Evolutionary conservation across 2,113 vertebrate species (phyloP).

Genomic region (Cercocebus atys): DNA sequence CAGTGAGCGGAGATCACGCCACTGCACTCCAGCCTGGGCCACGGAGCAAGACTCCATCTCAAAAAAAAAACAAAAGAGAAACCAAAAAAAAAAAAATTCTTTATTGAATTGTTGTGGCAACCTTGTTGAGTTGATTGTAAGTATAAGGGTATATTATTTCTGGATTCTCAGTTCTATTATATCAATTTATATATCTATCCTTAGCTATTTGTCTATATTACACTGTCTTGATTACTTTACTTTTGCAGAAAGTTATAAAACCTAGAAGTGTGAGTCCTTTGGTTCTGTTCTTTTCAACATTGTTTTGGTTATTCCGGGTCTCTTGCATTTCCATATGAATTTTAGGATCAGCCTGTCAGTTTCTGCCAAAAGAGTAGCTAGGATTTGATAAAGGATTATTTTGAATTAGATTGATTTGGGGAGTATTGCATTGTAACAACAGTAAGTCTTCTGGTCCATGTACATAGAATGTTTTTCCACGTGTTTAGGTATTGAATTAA

Average conservation of each 20-base stretch:
- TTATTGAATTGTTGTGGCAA: conserved; percentile 8
- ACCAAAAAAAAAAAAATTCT: background rate
- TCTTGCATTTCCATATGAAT: background rate
- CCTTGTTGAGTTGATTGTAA: background rate
- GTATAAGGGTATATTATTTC: background rate
- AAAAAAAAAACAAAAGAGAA: too few species aligned
- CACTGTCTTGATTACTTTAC: background rate
- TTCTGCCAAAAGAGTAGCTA: background rate
- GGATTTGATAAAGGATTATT: background rate
- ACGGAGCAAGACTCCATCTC: too few species aligned
- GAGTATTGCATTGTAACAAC: background rate
- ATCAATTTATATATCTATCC: background rate
- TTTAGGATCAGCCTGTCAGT: background rate
- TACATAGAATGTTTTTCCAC: background rate
- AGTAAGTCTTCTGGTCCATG: background rate
- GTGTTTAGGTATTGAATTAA: background rate
- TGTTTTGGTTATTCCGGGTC: background rate
- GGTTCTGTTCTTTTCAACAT: conserved; percentile 8
- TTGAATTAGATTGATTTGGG: background rate
- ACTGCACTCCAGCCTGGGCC: too few species aligned
- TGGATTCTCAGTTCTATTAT: background rate
- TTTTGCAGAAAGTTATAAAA: conserved; percentile 23
- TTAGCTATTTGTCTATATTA: background rate
- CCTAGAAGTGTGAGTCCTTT: background rate
- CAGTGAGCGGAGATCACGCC: too few species aligned